Base-by-base conservation (phyloP, 2,113 vertebrate genomes). In the Dissostichus mawsoni region DNA sequence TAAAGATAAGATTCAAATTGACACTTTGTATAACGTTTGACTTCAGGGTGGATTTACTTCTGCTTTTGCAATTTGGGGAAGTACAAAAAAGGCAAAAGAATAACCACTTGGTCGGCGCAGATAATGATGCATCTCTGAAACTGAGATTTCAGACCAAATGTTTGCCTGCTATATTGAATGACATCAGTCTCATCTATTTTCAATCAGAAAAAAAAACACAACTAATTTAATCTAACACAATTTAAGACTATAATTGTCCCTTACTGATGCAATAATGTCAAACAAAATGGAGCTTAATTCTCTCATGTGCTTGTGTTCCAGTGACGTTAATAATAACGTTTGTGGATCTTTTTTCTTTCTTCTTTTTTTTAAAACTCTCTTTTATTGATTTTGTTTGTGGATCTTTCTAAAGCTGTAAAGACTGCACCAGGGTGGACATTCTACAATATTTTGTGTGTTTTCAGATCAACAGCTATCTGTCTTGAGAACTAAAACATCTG, bases 11-110 rank as follows among this genome's bases (percentile, higher is more conserved):
- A 18, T 62, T 41, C 18, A 36, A 53, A 55, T 12, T 20, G 23
- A 44, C 23, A 51, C 44, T 70, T 36, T 11, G 4, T 58, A 65
- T 65, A n/a, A 11, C 5, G 1, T 8, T 41, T 41, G 36, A 41
- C 23, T 36, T n/a, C 13, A 29, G 33, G 59, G 8, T 44, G 51
- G 6, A 56, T 58, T 69, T 69, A 55, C n/a, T 48, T 62, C 64
- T 63, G 48, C 56, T 74, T 80, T 62, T 55, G 13, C 2, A 0
- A 55, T 65, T 66, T 66, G n/a, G 5, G 47, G 59, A 68, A 55
- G 63, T 61, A 3, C 16, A 68, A 51, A 55, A 45, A 74, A 18
- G 16, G 8, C 11, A 62, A 62, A n/a, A 8, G 7, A 17, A 0
- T 29, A 29, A 52, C 1, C 36, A 41, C 23, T 18, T 44, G 18